phyloP scores from a whole-genome alignment of 2,888 invertebrate species.

The Hartigia nigra region DNA sequence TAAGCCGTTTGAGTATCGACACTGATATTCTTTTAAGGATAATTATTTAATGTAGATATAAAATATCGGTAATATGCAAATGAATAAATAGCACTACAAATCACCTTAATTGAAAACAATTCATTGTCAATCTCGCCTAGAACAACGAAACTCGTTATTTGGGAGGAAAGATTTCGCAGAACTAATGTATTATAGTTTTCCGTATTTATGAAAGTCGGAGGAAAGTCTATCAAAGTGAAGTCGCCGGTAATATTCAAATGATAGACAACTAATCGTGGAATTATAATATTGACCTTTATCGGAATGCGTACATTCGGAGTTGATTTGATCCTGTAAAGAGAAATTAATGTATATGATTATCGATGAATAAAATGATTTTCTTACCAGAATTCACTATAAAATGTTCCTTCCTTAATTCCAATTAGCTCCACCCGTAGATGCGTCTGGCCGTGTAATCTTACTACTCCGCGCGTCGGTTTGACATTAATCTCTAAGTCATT shows the following conservation, averaged over 20 bases:
- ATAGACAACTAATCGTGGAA: constrained; percentile 56
- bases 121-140: constrained; percentile 55
- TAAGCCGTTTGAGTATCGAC: constrained; percentile 35
- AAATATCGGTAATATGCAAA: neutral
- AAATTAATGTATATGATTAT: neutral
- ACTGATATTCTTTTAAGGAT: constrained; percentile 33
- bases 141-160: constrained; percentile 61
- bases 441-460: constrained; percentile 43
- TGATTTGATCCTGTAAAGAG: constrained; percentile 44
- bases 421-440: constrained; percentile 59
- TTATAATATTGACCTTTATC: constrained; percentile 50
- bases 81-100: constrained; percentile 1
- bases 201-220: constrained; percentile 61
- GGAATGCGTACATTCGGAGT: constrained; percentile 44
- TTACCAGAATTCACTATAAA: constrained; percentile 65
- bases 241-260: constrained; percentile 60
- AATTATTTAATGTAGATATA: neutral
- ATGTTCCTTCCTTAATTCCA: constrained; percentile 57
- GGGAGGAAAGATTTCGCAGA: constrained; percentile 64
- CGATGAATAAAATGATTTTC: neutral
- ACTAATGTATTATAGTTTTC: constrained; percentile 57
- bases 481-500: constrained; percentile 62
- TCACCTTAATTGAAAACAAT: constrained; percentile 51
- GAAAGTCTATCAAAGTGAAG: constrained; percentile 65
- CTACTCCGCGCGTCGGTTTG: constrained; percentile 62